These are phyloP conservation scores for Drosophila serrata DNA, from an alignment of 1,140 invertebrate genomes.

Conservation along the genomic window DNA sequence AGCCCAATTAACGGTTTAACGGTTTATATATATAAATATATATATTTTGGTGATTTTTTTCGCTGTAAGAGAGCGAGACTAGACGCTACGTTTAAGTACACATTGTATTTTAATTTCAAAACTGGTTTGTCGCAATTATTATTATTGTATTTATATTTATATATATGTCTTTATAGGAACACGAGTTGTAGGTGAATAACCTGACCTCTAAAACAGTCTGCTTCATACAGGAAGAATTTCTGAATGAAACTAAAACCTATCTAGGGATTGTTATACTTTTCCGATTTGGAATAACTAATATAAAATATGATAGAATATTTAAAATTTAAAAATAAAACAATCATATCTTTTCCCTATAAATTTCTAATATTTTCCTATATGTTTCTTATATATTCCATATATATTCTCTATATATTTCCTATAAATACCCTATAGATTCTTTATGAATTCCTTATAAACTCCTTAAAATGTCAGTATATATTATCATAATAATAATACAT, in stretches of 20 bases:
- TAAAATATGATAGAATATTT: no score
- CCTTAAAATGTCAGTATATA: no score
- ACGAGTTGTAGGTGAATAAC: slow-evolving; percentile 2
- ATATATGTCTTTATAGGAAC: not conserved
- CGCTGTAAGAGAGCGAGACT: slow-evolving; percentile 25
- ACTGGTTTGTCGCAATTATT: slow-evolving; percentile 30
- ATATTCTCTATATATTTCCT: no score
- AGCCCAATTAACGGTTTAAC: slow-evolving; percentile 49
- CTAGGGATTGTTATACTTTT: not conserved
- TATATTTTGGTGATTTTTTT: slow-evolving; percentile 19
- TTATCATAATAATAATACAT: no score
- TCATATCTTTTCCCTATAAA: no score
- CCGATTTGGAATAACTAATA: no score
- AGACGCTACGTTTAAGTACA: slow-evolving; percentile 20
- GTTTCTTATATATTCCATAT: no score
- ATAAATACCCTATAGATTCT: no score
- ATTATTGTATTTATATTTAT: not conserved
- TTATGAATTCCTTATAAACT: no score
- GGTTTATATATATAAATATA: slow-evolving; percentile 19
- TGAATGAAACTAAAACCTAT: not conserved
- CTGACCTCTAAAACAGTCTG: not conserved
- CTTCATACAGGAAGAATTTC: not conserved
- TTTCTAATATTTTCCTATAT: no score
- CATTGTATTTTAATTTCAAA: slow-evolving; percentile 33
- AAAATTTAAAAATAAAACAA: no score